Evolutionary conservation across 1,140 invertebrate genomes (phyloP).

Genomic region (Condylostylus longicornis): DNA sequence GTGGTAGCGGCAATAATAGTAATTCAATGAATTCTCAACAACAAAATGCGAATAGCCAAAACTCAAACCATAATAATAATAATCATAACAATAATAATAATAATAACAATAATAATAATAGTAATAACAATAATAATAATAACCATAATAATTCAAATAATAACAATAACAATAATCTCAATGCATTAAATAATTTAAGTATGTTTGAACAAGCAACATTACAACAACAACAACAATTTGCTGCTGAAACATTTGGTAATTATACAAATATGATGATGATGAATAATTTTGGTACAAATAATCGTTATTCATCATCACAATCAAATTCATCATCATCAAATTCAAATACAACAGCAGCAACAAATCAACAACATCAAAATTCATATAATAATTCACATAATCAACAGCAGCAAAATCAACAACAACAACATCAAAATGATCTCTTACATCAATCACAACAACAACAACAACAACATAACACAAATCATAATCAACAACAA

Average conservation of each 20-base stretch:
- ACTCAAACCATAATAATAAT: conserved; percentile 1
- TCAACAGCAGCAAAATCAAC: conserved; percentile 1
- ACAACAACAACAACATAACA: neutral
- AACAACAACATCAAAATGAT: neutral
- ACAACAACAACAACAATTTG: no score
- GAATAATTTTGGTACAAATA: no score
- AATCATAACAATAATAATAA: neutral
- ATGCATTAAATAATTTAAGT: no score
- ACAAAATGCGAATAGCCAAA: neutral
- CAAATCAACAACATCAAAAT: no score
- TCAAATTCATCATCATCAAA: no score
- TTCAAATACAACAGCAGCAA: no score
- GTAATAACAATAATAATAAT: neutral
- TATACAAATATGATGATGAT: no score
- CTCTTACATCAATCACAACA: neutral
- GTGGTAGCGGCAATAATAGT: conserved; percentile 1
- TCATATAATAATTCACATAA: no score
- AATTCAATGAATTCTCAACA: neutral
- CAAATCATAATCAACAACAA: neutral
- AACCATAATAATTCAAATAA: conserved; percentile 2
- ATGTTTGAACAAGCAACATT: no score
- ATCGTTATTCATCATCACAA: no score
- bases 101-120: neutral
- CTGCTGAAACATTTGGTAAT: no score
- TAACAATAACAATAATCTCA: neutral